phyloP scores from a whole-genome alignment of 2,797 vertebrate genomes.

The Masticophis lateralis region DNA sequence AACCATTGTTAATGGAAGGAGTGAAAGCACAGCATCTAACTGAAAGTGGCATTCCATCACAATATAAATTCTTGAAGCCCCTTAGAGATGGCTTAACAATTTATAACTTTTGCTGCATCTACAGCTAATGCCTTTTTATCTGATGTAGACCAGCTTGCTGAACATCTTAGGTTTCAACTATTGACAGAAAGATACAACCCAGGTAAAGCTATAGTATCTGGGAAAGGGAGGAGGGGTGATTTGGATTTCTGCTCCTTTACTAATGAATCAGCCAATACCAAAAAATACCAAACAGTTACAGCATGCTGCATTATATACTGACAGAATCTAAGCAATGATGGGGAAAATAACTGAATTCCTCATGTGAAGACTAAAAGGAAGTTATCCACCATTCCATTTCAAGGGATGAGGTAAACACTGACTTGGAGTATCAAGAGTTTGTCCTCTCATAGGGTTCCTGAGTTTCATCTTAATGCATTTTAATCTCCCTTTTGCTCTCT shows the following conservation, averaged over 20 bases:
- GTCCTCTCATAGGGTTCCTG: neutral
- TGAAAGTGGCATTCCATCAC: neutral
- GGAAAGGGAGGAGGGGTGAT: neutral
- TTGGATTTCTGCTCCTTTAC: neutral
- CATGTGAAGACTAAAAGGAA: neutral
- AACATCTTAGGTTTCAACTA: neutral
- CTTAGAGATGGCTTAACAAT: neutral
- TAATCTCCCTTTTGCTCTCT: neutral
- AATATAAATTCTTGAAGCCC: neutral
- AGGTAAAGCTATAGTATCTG: neutral
- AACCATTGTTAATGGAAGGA: neutral
- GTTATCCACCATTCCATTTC: neutral
- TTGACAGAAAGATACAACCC: neutral
- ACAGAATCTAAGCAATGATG: neutral
- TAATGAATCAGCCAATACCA: neutral
- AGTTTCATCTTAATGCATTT: neutral
- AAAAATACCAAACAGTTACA: neutral
- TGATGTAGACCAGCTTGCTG: neutral
- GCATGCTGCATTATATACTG: too few species aligned
- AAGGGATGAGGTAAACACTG: neutral
- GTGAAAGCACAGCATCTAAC: neutral
- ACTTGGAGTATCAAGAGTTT: neutral
- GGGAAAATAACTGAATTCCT: neutral
- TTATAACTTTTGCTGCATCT: neutral
- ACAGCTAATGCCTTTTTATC: neutral